Evolutionary conservation across 2,797 vertebrate species (phyloP), one percentile per base, ranked within the genome.

Genomic region (Microcaecilia unicolor): DNA sequence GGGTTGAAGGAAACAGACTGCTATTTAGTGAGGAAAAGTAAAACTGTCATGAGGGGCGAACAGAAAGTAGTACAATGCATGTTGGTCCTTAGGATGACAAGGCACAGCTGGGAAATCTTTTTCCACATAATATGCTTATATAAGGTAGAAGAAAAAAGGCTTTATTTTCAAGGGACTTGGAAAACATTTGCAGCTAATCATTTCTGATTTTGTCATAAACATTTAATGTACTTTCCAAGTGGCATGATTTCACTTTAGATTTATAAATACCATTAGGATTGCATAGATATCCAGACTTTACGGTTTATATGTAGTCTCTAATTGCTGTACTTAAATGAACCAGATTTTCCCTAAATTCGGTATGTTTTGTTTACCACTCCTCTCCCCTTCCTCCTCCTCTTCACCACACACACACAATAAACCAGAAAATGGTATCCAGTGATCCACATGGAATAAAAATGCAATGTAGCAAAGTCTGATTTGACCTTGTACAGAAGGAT

Each of bases 71-170:
- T 79, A 71, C 71, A 74, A 74, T 75, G 45, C 44, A 44, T 50
- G n/a, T 65, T 21, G 70, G 76, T 76, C 78, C 77, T 74, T 33
- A 57, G 90, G 86, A 90, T 86, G 81, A 78, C 70, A 85, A 78
- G 88, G 90, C 76, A 74, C 82, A 86, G 74, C 80, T 78, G 82
- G 87, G 84, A 84, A 71, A 51, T 63, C 43, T 59, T 37, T 20
- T 18, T 42, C 31, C 4, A 41, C 53, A 26, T 31, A 18, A 46
- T 29, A 22, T 35, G 37, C 42, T 31, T 59, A 31, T 42, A 57
- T 23, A 53, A 62, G 56, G 31, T 59, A 45, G 26, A 48, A 59
- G 71, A 57, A 69, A 68, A 76, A 56, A 26, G 6, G 3, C 22
- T 31, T 44, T 45, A 17, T 61, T 70, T 66, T 46, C 19, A 47